Evolutionary conservation across 1,140 invertebrate genomes (phyloP), one percentile per base, ranked within the genome.

Genomic region (Trigoniulus corallinus): DNA sequence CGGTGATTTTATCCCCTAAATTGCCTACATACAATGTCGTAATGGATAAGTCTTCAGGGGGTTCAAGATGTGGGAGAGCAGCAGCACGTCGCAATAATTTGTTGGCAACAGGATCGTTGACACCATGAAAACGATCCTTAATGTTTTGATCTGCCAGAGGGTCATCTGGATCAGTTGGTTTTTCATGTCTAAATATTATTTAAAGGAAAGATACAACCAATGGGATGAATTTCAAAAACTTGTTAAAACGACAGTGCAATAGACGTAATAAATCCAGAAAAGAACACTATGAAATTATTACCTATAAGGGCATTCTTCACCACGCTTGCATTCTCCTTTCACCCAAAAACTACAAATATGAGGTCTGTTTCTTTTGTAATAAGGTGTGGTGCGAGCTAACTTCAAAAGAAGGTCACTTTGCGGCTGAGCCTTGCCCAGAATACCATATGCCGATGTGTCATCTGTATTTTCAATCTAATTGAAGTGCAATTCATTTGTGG

Each of bases 331-430:
- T 67, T 98, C 95, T 1, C 95, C 96, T 72, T 99, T 99, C 0
- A 99, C 94, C 91, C 94, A 99, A 67, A 99, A 99, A 0, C 93
- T 98, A 68, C 96, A 99, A 42, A 99, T 96, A 67, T 99, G 96
- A 0, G 96, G 94, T 57, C 92, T 74, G 64, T 99, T 99, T 46
- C 96, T 71, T 63, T 98, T 98, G 62, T 99, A 99, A 66, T 98
- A 99, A 0, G 96, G 96, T 37, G 91, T 87, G 15, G 92, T 98
- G 37, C 96, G 73, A 2, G 95, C 95, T 54, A 99, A 70, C 62
- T 96, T 91, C 62, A 93, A 77, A 13, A 99, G 65, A 59, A 98
- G 76, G 61, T 98, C 94, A 62, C 71, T 74, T 1, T 70, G 67
- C 4, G 70, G 62, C 50, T 67, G 65, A 20, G 72, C 69, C 59